Percentiles rank a stretch among this genome's conserved stretches.
phyloP scores from a whole-genome alignment of 1,140 invertebrate genomes.

The Nasonia vitripennis region DNA sequence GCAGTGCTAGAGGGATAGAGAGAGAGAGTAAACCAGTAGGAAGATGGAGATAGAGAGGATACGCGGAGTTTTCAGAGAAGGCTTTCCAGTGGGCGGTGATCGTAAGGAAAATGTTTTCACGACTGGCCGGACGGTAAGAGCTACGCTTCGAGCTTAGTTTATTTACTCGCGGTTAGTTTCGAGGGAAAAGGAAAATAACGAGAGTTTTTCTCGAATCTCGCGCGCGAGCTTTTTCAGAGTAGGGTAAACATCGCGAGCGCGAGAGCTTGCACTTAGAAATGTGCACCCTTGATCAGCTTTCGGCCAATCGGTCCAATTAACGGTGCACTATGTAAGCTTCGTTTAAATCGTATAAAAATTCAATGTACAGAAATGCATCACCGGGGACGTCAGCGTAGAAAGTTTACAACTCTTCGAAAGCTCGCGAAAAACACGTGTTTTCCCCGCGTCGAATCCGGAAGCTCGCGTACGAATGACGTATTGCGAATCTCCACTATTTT shows the following conservation, averaged over 20 bases:
- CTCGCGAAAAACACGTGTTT: neutral
- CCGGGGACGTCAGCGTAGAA: neutral
- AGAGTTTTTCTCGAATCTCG: constrained; percentile 40
- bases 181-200: constrained; percentile 46
- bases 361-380: too few species aligned
- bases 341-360: too few species aligned
- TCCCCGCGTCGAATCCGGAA: neutral
- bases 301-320: neutral
- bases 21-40: constrained; percentile 1
- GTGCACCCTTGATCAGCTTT: constrained; percentile 11
- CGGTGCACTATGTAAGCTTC: neutral
- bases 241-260: neutral
- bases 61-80: constrained; percentile 11
- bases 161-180: constrained; percentile 44
- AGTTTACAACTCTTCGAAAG: neutral
- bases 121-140: neutral
- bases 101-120: constrained; percentile 49
- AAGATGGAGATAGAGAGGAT: constrained; percentile 14
- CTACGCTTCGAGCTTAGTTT: constrained; percentile 33
- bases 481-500: constrained; percentile 20
- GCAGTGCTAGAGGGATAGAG: neutral
- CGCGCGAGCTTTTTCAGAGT: neutral
- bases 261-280: neutral
- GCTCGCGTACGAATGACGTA: constrained; percentile 35
- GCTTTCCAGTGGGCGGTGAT: neutral